phyloP scores from a whole-genome alignment of 2,888 invertebrate species.

The Luperina nickerlii region DNA sequence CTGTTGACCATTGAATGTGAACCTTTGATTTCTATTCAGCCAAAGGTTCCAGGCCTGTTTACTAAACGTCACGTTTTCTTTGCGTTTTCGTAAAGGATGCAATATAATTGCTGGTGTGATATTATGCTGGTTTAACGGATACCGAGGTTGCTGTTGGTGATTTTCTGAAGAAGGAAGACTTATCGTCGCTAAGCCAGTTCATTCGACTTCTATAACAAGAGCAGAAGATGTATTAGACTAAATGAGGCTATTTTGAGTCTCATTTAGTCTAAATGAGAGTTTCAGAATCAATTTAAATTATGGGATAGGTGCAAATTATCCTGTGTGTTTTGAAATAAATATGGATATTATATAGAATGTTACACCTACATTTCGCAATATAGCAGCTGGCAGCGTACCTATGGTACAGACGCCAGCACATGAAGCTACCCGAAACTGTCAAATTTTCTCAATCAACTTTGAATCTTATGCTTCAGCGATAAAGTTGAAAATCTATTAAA shows the following conservation, averaged over 20 bases:
- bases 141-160: neutral
- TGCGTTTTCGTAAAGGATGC: neutral
- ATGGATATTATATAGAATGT: neutral
- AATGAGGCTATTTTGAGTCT: neutral
- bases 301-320: neutral
- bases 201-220: neutral
- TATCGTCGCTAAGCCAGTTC: neutral
- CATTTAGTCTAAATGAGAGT: no score
- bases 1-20: neutral
- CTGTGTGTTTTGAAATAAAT: neutral
- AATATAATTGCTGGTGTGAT: neutral
- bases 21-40: neutral
- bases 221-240: neutral
- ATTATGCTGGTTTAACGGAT: neutral
- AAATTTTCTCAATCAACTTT: no score
- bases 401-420: no score
- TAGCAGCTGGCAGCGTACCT: no score
- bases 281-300: neutral
- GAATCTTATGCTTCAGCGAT: no score
- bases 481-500: no score
- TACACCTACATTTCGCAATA: no score
- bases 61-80: neutral
- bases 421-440: no score
- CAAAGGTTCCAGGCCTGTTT: neutral
- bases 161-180: neutral